A percentile compares a stretch with the other conserved stretches of the same genome.
phyloP scores from a whole-genome alignment of 2,113 vertebrate species.

The human region DNA sequence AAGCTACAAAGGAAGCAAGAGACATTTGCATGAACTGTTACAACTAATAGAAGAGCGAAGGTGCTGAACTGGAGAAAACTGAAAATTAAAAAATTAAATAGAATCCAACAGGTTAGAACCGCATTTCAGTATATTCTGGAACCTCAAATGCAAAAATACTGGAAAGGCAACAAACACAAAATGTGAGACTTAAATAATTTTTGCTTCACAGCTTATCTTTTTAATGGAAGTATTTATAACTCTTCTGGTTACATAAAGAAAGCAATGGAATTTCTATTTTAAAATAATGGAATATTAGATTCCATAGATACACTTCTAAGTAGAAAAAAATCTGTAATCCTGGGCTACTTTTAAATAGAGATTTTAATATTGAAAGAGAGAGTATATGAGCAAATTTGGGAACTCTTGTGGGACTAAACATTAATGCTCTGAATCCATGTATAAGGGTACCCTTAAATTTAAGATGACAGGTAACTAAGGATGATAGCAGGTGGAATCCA shows the following conservation, averaged over 20 bases:
- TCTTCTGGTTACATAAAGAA: background rate
- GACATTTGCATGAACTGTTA: slow-evolving; percentile 50
- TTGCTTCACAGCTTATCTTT: background rate
- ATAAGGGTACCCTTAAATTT: background rate
- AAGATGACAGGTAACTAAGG: background rate
- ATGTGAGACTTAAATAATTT: slow-evolving; percentile 28
- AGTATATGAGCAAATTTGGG: background rate
- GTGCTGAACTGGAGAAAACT: background rate
- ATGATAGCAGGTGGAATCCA: background rate
- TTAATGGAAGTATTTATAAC: slow-evolving; percentile 13
- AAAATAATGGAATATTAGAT: slow-evolving; percentile 33
- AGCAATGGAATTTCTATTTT: slow-evolving; percentile 35
- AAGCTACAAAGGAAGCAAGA: slow-evolving; percentile 37
- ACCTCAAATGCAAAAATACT: slow-evolving; percentile 15
- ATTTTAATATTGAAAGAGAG: slow-evolving; percentile 44
- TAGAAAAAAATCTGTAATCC: background rate
- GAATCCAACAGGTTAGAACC: background rate
- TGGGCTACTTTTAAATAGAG: slow-evolving; percentile 9
- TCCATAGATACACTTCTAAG: background rate
- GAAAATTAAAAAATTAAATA: slow-evolving; percentile 45
- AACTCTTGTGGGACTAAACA: slow-evolving; percentile 12
- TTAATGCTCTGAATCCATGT: background rate
- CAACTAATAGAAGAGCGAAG: slow-evolving; percentile 23
- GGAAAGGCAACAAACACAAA: background rate
- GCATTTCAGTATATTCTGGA: background rate